Evolutionary conservation across 2,113 vertebrate genomes (phyloP).

Genomic region (Blennius ocellaris): DNA sequence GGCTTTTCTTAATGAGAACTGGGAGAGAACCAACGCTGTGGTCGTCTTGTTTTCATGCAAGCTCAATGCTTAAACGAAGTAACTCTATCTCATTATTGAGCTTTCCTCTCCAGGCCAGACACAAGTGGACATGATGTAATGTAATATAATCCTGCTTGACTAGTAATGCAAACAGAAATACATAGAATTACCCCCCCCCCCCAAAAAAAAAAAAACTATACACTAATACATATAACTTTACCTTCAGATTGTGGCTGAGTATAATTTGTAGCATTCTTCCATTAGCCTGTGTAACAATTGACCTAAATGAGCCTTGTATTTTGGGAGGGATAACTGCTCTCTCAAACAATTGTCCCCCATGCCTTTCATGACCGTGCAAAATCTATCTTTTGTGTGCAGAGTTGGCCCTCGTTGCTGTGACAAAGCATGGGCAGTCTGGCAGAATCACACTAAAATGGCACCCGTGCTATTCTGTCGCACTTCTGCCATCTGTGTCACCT

Average conservation of each 20-base stretch:
- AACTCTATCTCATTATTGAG: slow-evolving; percentile 28
- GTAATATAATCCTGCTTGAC: slow-evolving; percentile 11
- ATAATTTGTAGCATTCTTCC: neutral
- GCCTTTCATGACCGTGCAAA: slow-evolving; percentile 17
- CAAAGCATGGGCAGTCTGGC: slow-evolving; percentile 48
- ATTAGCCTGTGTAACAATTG: neutral
- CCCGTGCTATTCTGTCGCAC: slow-evolving; percentile 45
- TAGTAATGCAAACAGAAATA: neutral
- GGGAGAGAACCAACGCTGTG: slow-evolving; percentile 62
- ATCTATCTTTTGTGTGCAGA: slow-evolving; percentile 31
- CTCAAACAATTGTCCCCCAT: slow-evolving; percentile 15
- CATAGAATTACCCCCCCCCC: neutral
- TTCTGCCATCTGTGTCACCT: slow-evolving; percentile 60
- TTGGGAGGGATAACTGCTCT: slow-evolving; percentile 8
- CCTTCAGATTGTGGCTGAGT: neutral
- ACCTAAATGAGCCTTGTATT: slow-evolving; percentile 22
- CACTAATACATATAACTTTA: too few relatives aligned
- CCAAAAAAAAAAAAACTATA: slow-evolving; percentile 2
- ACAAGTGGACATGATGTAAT: slow-evolving; percentile 6
- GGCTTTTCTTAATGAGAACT: slow-evolving; percentile 74
- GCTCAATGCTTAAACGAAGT: slow-evolving; percentile 46
- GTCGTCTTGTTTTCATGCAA: slow-evolving; percentile 58
- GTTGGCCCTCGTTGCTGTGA: slow-evolving; percentile 35
- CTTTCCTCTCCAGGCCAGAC: slow-evolving; percentile 13
- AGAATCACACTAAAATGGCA: slow-evolving; percentile 41